Evolutionary conservation across 2,888 invertebrate genomes (phyloP), one percentile per base, ranked within the genome.

Genomic region (Hyles lineata): DNA sequence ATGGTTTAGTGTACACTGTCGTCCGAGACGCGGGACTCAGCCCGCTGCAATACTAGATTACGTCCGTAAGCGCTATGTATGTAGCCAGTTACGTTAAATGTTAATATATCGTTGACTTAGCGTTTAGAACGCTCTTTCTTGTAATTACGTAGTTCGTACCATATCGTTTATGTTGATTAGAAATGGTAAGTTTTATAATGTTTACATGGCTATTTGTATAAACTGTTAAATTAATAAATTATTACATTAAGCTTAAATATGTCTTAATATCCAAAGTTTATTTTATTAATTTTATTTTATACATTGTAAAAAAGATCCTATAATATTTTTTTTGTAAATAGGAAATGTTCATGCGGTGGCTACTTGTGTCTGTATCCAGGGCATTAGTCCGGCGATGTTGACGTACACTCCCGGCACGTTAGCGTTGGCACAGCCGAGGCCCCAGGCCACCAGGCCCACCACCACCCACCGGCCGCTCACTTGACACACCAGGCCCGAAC

Each of bases 351-450:
- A 92, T 23, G 90, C 71, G 25, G 90, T 83, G 15, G 93, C 93
- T 2, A 93, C 84, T 80, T 94, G 94, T 71, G 89, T 91, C 79
- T 96, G 95, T 87, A 97, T 96, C 97, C 97, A 98, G 5, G 96
- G 90, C 69, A 96, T 83, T 77, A 96, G 96, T 32, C 95, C 96
- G 8, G 96, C 96, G 2, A 98, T 95, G 83, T 97, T 97, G 32
- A 97, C 96, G 84, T 98, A 98, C 25, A 97, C 97, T 0, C 96
- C 98, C 0, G 97, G 97, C 8, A 97, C 96, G 74, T 96, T 96
- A 0, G 95, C 88, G 77, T 91, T 93, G 0, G 97, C 98, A 78
- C 97, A 97, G 69, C 96, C 96, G 58, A 97, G 96, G 0, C 97
- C 97, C 97, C 97, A 97, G 32, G 96, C 90, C 19, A 97, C 97